phyloP scores from a whole-genome alignment of 2,888 invertebrate genomes.

The Dasysyrphus albostriatus region DNA sequence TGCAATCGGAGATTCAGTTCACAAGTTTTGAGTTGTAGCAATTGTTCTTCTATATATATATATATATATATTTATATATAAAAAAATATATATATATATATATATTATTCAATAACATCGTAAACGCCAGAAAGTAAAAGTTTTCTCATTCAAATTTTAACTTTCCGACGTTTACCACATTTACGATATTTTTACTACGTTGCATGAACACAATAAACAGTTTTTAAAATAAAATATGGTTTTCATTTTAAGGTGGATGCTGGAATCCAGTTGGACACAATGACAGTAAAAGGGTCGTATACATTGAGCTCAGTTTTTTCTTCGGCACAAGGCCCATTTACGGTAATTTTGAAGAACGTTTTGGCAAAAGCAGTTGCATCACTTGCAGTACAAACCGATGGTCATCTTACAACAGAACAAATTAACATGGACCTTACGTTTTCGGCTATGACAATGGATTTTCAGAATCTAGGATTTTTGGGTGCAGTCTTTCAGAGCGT shows the following conservation, averaged over 20 bases:
- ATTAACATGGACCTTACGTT: slow-evolving; percentile 92
- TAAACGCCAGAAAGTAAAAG: too few species aligned
- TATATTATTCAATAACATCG: too few species aligned
- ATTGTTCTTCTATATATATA: too few species aligned
- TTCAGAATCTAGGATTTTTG: slow-evolving; percentile 91
- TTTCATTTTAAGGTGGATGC: slow-evolving; percentile 87
- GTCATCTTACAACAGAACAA: slow-evolving; percentile 90
- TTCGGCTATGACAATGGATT: slow-evolving; percentile 90
- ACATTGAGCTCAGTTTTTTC: slow-evolving; percentile 89
- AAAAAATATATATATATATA: too few species aligned
- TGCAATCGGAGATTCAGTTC: too few species aligned
- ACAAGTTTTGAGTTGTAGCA: too few species aligned
- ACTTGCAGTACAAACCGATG: slow-evolving; percentile 89
- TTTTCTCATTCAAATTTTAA: too few species aligned
- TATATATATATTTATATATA: too few species aligned
- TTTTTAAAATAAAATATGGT: neutral
- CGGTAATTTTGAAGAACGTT: slow-evolving; percentile 89
- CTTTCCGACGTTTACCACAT: too few species aligned
- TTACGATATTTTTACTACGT: too few species aligned
- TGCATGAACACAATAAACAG: too few species aligned
- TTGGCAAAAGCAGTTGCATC: slow-evolving; percentile 88
- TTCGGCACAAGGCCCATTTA: slow-evolving; percentile 90
- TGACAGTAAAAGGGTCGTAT: slow-evolving; percentile 91
- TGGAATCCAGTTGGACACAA: slow-evolving; percentile 88
- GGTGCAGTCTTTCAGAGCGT: slow-evolving; percentile 89